Base-by-base conservation (phyloP, 2,797 vertebrate species). In the Acrossocheilus wenchowensis region DNA sequence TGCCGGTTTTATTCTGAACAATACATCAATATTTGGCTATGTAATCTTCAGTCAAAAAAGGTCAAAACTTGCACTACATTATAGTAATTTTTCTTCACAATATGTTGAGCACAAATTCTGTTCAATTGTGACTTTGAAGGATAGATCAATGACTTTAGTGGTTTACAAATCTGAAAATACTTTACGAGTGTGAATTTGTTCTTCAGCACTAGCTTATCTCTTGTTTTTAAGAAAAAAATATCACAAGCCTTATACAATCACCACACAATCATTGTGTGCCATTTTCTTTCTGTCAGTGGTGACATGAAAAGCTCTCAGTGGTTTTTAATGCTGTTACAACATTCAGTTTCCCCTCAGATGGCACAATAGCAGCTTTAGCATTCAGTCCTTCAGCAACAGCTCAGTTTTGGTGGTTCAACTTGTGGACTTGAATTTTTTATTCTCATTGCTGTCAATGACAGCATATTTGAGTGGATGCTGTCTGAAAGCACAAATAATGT, bases 291-390 rank as follows among this genome's bases (percentile, higher is more conserved):
- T 68, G 60, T 66, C 79, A 68, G 26, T 48, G 43, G 14, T 52
- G 79, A 80, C 41, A 80, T 66, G 78, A 64, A 78, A 78, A 43
- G 36, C 54, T 60, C 36, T 78, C 50, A 57, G 75, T 78, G 21
- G 52, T 41, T 78, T 78, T 80, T 66, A 80, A 80, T 80, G 78
- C 39, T 68, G n/a, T 81, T 68, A 66, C 19, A 69, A 69, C 64
- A 39, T 52, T 39, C 17, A 39, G 64, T 36, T 81, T 81, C 79
- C 79, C 6, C 21, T 69, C 43, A 39, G 79, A 50, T 39, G 21
- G 45, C 64, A 68, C 78, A 64, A 80, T 66, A 66, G 41, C 60
- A 80, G 39, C 52, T 78, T 78, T 43, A 62, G 52, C 7, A 19
- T 41, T 36, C 15, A 34, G 34, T 41, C 36, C 36, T 57, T 60